A percentile compares a stretch with the other conserved stretches of the same genome.
Evolutionary conservation across 2,113 vertebrate species (phyloP).

Genomic region (Percopsis transmontana): DNA sequence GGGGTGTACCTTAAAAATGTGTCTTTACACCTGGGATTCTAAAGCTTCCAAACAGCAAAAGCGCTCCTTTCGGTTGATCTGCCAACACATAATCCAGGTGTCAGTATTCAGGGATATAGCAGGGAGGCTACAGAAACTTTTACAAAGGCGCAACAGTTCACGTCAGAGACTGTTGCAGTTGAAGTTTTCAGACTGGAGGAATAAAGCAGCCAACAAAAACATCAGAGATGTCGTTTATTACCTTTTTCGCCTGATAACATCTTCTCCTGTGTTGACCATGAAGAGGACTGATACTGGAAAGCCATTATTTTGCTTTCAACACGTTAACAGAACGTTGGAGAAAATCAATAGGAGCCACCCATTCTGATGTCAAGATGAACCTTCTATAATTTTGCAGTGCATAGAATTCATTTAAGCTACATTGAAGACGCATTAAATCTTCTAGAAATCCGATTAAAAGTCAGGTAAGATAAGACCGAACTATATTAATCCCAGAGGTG

Average conservation of each 20-base stretch:
- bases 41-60: neutral
- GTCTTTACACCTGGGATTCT: neutral
- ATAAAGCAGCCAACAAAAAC: neutral
- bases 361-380: neutral
- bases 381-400: neutral
- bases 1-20: neutral
- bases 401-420: no score
- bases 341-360: conserved; percentile 1
- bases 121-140: conserved; percentile 1
- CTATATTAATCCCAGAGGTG: no score
- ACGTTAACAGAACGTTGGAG: conserved; percentile 5
- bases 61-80: neutral
- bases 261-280: conserved; percentile 4
- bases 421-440: no score
- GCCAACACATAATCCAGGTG: neutral
- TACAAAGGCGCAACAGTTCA: conserved; percentile 6
- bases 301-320: conserved; percentile 22
- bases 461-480: no score
- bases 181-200: conserved; percentile 1
- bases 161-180: neutral
- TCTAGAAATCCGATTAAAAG: no score
- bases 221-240: conserved; percentile 2
- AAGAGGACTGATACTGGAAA: neutral
- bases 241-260: conserved; percentile 9
- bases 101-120: neutral